These are phyloP conservation scores for Pleuronectes platessa DNA, from an alignment of 2,113 vertebrate species.

Conservation along the genomic window DNA sequence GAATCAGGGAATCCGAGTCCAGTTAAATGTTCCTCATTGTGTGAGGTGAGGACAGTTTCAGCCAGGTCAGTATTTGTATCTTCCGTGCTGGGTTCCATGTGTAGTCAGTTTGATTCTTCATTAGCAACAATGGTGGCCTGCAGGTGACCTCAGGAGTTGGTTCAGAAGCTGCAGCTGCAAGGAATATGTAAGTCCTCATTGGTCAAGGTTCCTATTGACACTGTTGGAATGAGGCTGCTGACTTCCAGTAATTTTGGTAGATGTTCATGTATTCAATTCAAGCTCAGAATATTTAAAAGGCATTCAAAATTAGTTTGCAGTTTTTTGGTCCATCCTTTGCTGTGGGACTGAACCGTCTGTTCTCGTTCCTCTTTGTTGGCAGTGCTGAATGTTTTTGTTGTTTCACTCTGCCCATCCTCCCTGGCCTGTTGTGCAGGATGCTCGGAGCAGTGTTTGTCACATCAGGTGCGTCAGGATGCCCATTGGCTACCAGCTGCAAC, in stretches of 20 bases:
- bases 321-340: constrained; percentile 35
- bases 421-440: constrained; percentile 55
- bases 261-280: constrained; percentile 21
- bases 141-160: constrained; percentile 49
- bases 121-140: constrained; percentile 54
- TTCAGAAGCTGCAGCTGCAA: constrained; percentile 52
- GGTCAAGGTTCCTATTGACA: constrained; percentile 12
- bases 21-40: constrained; percentile 1
- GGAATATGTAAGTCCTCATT: constrained; percentile 34
- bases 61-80: constrained; percentile 11
- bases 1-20: constrained; percentile 14
- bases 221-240: background rate
- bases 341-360: constrained; percentile 51
- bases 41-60: constrained; percentile 19
- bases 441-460: constrained; percentile 74
- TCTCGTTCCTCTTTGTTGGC: constrained; percentile 57
- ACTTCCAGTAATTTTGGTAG: constrained; percentile 20
- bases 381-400: constrained; percentile 50
- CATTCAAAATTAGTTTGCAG: constrained; percentile 36
- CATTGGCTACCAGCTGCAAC: constrained; percentile 72
- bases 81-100: constrained; percentile 25
- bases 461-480: constrained; percentile 80
- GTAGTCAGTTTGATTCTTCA: constrained; percentile 51
- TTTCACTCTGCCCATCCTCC: constrained; percentile 53
- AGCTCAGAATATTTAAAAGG: constrained; percentile 39